Base-by-base conservation (phyloP, 2,888 invertebrate species). In the Neocrepidodera transversa region DNA sequence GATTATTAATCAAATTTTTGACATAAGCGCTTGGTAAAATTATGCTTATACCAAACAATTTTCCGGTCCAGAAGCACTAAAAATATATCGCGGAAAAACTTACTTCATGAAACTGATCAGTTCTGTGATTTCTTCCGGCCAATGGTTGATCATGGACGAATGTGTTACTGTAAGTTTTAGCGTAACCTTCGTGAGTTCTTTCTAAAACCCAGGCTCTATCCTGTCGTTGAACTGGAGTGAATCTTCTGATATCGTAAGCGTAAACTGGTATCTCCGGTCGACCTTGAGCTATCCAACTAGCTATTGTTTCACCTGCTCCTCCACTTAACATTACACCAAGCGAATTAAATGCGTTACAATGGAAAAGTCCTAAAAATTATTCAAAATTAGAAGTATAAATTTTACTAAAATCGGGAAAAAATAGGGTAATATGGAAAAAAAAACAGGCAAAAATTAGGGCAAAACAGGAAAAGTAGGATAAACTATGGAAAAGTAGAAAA, bases 251-350 rank as follows among this genome's bases (percentile, higher is more conserved):
- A 77, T 95, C 95, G 76, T 91, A 94, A 14, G 85, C 83, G 74
- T 91, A 93, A 92, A 96, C 92, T 69, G 93, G 91, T 71, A 91
- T 83, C 55, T 88, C 86, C 0, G 95, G 95, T 60, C 92, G 85
- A 14, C 94, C 95, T 68, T 87, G 84, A 1, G 89, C 79, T 53
- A 95, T 86, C 95, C 95, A 96, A 55, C 87, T 85, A 0, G 95
- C 93, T 71, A 92, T 84, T 79, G 95, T 91, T 73, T 92, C 87
- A 0, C 89, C 92, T 68, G 91, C 91, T 0, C 95, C 95, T 6
- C 92, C 93, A 8, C 93, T 92, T 69, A 93, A 86, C 91, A 93
- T 93, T 89, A 96, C 92, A 0, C 95, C 95, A 0, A 92, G 88
- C 1, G 94, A 94, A 76, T 95, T 96, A 79, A 92, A 94, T 0